A percentile compares a stretch with the other conserved stretches of the same genome.
Conservation (phyloP, 1,140 invertebrate genomes). For the Odontomachus brunneus region DNA sequence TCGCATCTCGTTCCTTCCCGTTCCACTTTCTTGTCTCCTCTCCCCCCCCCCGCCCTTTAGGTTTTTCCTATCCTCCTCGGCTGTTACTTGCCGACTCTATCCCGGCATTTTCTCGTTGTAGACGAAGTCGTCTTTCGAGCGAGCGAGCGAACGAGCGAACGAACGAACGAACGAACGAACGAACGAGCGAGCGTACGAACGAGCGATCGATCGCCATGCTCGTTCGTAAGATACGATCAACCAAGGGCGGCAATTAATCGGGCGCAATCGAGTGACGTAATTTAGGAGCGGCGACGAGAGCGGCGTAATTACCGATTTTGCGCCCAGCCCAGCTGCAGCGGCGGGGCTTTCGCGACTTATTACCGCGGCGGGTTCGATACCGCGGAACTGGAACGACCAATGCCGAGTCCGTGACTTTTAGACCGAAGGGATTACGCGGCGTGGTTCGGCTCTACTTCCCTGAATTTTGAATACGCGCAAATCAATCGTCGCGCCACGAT, state of each 20-base stretch:
- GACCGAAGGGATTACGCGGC: neutral
- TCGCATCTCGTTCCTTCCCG: neutral
- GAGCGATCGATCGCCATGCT: constrained; percentile 31
- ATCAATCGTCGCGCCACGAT: no score
- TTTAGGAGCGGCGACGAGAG: constrained; percentile 12
- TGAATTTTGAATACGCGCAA: no score
- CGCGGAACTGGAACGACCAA: neutral
- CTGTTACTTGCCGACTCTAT: neutral
- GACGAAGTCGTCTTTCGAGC: neutral
- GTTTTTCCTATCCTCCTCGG: constrained; percentile 17
- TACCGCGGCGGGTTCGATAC: neutral
- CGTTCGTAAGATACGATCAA: constrained; percentile 12
- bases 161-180: neutral
- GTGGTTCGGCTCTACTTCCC: neutral
- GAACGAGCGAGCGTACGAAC: constrained; percentile 6
- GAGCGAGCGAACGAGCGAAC: constrained; percentile 14
- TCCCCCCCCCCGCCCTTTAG: neutral
- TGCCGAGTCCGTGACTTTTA: neutral
- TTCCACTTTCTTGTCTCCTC: no score
- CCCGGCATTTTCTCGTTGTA: neutral
- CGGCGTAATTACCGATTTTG: constrained; percentile 21
- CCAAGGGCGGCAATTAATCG: constrained; percentile 27
- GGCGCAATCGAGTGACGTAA: constrained; percentile 1
- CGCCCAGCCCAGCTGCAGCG: neutral
- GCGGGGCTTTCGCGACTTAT: neutral